A percentile compares a stretch with the other conserved stretches of the same genome.
These are phyloP conservation scores for Nomada fucata DNA, from an alignment of 2,888 invertebrate species.

Conservation along the genomic window DNA sequence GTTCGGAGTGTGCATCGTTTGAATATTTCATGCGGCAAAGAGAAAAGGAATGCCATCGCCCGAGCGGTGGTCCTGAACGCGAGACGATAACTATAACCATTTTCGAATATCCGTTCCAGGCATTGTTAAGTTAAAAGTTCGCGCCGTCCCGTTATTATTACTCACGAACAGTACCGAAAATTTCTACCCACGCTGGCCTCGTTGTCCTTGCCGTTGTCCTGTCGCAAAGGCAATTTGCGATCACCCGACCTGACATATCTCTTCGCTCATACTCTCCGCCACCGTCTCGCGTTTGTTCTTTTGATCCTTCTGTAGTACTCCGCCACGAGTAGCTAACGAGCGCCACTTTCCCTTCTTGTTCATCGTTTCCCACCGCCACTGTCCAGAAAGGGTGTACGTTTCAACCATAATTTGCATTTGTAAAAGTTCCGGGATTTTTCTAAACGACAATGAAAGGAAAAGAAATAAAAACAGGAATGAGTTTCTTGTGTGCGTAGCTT, in stretches of 20 bases:
- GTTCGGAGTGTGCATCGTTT: constrained; percentile 9
- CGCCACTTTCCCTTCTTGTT: constrained; percentile 13
- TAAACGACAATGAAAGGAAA: too few species aligned
- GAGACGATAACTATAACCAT: constrained; percentile 26
- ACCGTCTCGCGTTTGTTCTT: constrained; percentile 6
- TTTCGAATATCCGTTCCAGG: constrained; percentile 1
- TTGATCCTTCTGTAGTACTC: background rate
- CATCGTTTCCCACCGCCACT: background rate
- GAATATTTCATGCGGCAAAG: constrained; percentile 40
- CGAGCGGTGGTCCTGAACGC: too few species aligned
- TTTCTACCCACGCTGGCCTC: constrained; percentile 5
- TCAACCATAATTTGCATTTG: background rate
- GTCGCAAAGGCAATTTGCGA: constrained; percentile 23
- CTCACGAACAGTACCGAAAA: constrained; percentile 26
- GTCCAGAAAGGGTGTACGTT: background rate
- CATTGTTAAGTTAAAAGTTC: constrained; percentile 7
- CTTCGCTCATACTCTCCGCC: constrained; percentile 10
- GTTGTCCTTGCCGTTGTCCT: constrained; percentile 35
- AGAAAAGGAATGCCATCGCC: background rate
- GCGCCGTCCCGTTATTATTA: constrained; percentile 45
- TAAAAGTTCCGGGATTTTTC: background rate
- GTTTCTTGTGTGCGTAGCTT: too few species aligned
- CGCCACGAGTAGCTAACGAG: constrained; percentile 29
- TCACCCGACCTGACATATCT: constrained; percentile 28
- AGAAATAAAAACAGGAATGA: too few species aligned